phyloP scores from a whole-genome alignment of 2,888 invertebrate species.

The Calliopum simillimum region DNA sequence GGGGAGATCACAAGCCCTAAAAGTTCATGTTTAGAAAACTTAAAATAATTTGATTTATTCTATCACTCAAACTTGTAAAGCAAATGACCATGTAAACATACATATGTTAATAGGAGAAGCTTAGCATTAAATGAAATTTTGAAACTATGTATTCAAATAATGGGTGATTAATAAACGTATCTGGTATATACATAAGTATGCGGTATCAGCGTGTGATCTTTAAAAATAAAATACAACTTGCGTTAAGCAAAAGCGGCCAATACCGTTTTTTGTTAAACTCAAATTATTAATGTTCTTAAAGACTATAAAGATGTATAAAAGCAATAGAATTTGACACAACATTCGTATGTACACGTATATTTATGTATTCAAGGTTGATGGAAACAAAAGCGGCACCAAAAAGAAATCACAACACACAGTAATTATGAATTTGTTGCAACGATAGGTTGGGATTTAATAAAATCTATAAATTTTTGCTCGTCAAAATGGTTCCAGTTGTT shows the following conservation, averaged over 20 bases:
- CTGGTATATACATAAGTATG: not conserved
- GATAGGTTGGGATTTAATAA: not conserved
- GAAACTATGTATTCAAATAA: too few species aligned
- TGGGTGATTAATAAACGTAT: constrained; percentile 7
- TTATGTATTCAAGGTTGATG: not conserved
- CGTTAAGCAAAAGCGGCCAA: not conserved
- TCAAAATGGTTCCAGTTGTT: too few species aligned
- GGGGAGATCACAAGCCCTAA: too few species aligned
- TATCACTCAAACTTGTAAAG: too few species aligned
- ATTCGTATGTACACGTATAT: too few species aligned
- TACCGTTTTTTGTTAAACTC: not conserved
- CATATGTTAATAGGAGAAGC: too few species aligned
- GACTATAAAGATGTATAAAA: not conserved
- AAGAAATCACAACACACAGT: too few species aligned
- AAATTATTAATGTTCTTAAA: not conserved
- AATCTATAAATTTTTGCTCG: not conserved
- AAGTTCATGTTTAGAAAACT: too few species aligned
- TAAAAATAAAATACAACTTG: not conserved
- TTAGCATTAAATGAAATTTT: too few species aligned
- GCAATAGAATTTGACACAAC: too few species aligned
- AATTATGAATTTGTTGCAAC: not conserved
- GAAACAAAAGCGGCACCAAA: not conserved
- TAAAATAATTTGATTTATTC: too few species aligned
- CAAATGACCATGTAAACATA: too few species aligned
- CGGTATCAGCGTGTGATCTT: not conserved